A percentile compares a stretch with the other conserved stretches of the same genome.
Evolutionary conservation across 2,888 invertebrate species (phyloP).

Genomic region (Nymphalis polychloros): DNA sequence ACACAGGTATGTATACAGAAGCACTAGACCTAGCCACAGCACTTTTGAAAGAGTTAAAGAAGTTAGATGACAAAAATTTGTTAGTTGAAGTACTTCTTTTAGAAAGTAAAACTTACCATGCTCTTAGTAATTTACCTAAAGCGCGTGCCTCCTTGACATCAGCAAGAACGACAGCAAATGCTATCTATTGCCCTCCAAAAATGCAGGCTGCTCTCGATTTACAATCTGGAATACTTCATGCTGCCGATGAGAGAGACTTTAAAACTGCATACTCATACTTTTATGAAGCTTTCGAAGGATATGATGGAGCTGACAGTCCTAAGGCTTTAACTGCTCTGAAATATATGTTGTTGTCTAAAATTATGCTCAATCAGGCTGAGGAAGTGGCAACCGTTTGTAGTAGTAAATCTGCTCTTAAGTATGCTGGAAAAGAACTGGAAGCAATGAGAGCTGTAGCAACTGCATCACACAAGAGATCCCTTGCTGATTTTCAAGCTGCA

Average conservation of each 20-base stretch:
- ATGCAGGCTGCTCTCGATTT: constrained; percentile 98
- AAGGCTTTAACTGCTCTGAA: constrained; percentile 98
- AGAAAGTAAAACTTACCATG: constrained; percentile 99
- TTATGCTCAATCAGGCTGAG: constrained; percentile 98
- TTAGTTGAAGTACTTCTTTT: constrained; percentile 98
- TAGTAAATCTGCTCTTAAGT: constrained; percentile 98
- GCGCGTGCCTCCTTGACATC: constrained; percentile 98
- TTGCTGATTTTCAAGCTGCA: constrained; percentile 97
- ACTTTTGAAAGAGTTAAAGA: constrained; percentile 96
- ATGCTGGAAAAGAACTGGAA: constrained; percentile 96
- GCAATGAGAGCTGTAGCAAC: constrained; percentile 99
- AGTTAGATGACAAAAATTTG: constrained; percentile 99
- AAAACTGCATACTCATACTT: constrained; percentile 99
- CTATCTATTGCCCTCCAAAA: constrained; percentile 99
- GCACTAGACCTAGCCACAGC: constrained; percentile 92
- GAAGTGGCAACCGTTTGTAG: constrained; percentile 97
- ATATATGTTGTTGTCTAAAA: constrained; percentile 99
- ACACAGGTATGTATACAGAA: constrained; percentile 94
- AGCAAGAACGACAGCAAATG: constrained; percentile 99
- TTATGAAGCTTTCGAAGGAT: constrained; percentile 99
- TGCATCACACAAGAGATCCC: constrained; percentile 97
- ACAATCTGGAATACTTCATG: constrained; percentile 98
- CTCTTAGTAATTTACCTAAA: constrained; percentile 97
- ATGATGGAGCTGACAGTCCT: constrained; percentile 95
- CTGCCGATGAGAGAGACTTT: constrained; percentile 99